These are phyloP conservation scores for Tipula confusa DNA, from an alignment of 2,888 invertebrate genomes.

Conservation along the genomic window DNA sequence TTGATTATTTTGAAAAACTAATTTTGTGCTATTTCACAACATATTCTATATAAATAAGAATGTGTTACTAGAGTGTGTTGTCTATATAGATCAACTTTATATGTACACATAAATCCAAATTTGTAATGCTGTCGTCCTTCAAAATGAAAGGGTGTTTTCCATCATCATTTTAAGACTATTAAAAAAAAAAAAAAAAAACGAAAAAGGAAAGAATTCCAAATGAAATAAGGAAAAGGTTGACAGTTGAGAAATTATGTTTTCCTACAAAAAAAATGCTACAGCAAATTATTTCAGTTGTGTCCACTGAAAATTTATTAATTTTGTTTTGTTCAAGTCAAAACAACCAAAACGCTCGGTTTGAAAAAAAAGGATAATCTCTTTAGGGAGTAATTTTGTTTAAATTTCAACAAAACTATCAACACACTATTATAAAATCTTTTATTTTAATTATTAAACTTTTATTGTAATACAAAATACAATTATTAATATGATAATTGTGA, in stretches of 20 bases:
- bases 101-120: background rate
- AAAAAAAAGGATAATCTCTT: background rate
- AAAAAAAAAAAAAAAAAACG: no score
- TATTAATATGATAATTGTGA: background rate
- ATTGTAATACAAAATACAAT: background rate
- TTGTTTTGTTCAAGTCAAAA: background rate
- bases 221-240: background rate
- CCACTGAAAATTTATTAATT: background rate
- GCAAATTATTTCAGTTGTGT: background rate
- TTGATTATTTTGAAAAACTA: background rate
- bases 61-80: background rate
- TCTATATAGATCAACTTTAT: background rate
- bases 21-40: background rate
- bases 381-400: background rate
- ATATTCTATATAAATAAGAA: background rate
- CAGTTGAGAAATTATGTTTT: conserved; percentile 15
- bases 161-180: conserved; percentile 25
- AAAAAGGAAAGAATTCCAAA: background rate
- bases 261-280: background rate
- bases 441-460: background rate
- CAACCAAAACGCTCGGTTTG: background rate
- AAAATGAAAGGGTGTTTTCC: background rate
- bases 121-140: background rate
- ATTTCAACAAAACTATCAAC: background rate
- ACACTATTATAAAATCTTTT: background rate